A percentile compares a stretch with the other conserved stretches of the same genome.
Evolutionary conservation across 2,113 vertebrate species (phyloP).

Genomic region (Cochlearius cochlearius): DNA sequence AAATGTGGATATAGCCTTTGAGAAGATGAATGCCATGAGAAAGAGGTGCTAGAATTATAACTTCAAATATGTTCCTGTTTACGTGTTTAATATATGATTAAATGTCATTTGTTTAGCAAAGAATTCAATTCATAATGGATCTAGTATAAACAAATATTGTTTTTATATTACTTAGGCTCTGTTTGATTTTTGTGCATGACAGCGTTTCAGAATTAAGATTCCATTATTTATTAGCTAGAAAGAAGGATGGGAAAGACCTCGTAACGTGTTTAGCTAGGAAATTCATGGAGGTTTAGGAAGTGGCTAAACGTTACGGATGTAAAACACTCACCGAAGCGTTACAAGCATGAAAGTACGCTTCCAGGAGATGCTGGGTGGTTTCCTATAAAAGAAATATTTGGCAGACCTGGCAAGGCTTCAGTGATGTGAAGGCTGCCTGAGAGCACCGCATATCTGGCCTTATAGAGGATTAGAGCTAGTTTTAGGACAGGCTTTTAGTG

Average conservation of each 20-base stretch:
- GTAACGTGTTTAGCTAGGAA: neutral
- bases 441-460: fast-evolving
- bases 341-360: fast-evolving
- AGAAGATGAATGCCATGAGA: neutral
- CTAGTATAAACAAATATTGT: slow-evolving; percentile 1
- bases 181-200: slow-evolving; percentile 8
- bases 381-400: neutral
- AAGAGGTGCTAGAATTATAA: neutral
- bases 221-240: slow-evolving; percentile 4
- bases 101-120: slow-evolving; percentile 20
- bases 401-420: neutral
- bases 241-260: neutral
- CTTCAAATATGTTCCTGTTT: neutral
- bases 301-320: neutral
- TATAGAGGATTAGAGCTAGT: neutral
- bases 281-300: neutral
- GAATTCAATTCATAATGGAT: neutral
- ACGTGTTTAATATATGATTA: slow-evolving; percentile 32
- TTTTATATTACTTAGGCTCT: slow-evolving; percentile 15
- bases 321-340: neutral
- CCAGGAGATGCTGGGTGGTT: neutral
- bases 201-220: neutral
- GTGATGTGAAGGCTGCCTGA: neutral
- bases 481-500: neutral
- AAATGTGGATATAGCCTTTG: neutral